These are phyloP conservation scores for Scolopax bukidnonensis DNA, from an alignment of 2,797 vertebrate genomes.

Conservation along the genomic window DNA sequence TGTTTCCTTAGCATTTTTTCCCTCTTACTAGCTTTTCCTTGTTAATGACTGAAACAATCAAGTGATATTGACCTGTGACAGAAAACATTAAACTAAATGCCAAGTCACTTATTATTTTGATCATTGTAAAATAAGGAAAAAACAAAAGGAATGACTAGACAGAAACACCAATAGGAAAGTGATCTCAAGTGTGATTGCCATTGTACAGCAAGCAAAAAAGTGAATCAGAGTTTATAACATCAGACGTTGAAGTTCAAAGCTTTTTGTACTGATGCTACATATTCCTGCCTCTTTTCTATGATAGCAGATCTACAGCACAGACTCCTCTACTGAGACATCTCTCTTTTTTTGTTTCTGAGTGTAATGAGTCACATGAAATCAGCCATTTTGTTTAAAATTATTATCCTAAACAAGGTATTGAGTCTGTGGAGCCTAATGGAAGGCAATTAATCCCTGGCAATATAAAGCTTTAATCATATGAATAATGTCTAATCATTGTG, in stretches of 20 bases:
- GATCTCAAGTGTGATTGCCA: not conserved
- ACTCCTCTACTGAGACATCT: not conserved
- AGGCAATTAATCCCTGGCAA: constrained; percentile 2
- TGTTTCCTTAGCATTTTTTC: not conserved
- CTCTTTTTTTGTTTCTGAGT: not conserved
- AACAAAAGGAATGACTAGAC: not conserved
- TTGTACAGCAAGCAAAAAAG: not conserved
- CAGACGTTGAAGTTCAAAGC: not conserved
- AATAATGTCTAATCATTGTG: constrained; percentile 24
- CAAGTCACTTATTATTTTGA: not conserved
- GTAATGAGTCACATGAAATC: not conserved
- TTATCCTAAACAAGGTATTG: not conserved
- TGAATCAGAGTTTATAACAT: not conserved
- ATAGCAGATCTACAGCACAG: not conserved
- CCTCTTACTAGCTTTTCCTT: not conserved
- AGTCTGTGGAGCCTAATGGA: not conserved
- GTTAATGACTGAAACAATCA: not conserved
- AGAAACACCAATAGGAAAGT: not conserved
- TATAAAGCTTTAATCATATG: constrained; percentile 11
- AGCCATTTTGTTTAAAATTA: not conserved
- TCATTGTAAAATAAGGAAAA: not conserved
- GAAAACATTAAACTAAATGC: not conserved
- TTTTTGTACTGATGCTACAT: not conserved
- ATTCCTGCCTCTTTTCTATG: not conserved
- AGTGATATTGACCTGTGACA: not conserved